Conservation (phyloP, 1,140 invertebrate species). For the Gryon sp. region DNA sequence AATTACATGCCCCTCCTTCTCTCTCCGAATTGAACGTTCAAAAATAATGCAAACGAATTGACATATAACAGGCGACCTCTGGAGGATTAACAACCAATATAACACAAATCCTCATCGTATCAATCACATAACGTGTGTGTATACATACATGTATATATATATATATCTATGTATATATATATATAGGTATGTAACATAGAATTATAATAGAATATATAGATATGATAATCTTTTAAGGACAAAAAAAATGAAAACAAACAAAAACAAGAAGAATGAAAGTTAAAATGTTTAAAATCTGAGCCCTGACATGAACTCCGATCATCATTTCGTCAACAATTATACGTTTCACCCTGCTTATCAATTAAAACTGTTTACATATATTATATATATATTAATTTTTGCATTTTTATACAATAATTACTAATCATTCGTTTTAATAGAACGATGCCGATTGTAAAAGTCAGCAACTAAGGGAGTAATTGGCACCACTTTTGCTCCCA, state of each 20-base stretch:
- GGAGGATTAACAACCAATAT: conserved; percentile 50
- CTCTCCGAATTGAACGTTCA: no score
- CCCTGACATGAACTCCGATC: conserved; percentile 77
- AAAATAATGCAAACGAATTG: conserved; percentile 21
- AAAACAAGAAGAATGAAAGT: no score
- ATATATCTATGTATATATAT: conserved; percentile 4
- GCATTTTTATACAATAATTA: conserved; percentile 48
- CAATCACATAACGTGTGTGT: conserved; percentile 31
- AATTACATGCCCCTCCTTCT: no score
- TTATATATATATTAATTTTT: conserved; percentile 5
- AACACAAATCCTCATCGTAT: conserved; percentile 31
- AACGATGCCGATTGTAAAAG: conserved; percentile 23
- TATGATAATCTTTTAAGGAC: conserved; percentile 7
- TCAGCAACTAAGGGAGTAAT: conserved; percentile 71
- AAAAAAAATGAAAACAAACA: conserved; percentile 39
- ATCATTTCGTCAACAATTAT: conserved; percentile 76
- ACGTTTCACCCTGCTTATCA: conserved; percentile 74
- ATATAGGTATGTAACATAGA: background rate
- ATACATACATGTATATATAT: conserved; percentile 5
- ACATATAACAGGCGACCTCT: conserved; percentile 35
- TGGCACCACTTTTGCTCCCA: conserved; percentile 79
- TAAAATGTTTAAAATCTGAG: conserved; percentile 13
- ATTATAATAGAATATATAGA: conserved; percentile 20
- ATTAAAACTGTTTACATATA: conserved; percentile 69
- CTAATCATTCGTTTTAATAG: conserved; percentile 43